Evolutionary conservation across 2,888 invertebrate genomes (phyloP).

Genomic region (Eilema depressum): DNA sequence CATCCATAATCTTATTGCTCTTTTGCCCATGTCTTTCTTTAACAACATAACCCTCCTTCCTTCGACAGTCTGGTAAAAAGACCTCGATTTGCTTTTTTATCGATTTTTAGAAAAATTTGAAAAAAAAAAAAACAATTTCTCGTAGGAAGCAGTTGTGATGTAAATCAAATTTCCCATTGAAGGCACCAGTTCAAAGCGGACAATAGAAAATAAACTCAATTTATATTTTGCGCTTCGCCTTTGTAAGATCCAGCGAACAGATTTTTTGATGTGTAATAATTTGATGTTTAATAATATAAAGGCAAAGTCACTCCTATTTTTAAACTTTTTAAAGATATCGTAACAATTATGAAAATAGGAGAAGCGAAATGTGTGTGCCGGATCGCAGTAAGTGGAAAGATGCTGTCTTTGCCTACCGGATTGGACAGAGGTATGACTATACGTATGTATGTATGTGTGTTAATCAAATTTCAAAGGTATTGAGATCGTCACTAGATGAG

Average conservation of each 20-base stretch:
- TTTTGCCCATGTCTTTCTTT: too few species aligned
- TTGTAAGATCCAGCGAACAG: neutral
- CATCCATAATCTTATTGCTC: too few species aligned
- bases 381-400: too few species aligned
- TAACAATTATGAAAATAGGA: too few species aligned
- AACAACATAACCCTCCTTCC: too few species aligned
- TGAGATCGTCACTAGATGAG: neutral
- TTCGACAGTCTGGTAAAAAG: too few species aligned
- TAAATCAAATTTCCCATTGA: neutral
- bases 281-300: neutral
- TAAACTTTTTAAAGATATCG: too few species aligned
- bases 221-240: slow-evolving; percentile 2
- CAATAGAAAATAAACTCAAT: neutral
- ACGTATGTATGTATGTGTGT: too few species aligned
- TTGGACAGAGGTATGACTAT: too few species aligned
- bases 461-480: neutral
- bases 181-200: neutral
- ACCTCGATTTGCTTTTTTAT: neutral
- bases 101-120: neutral
- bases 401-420: too few species aligned
- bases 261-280: neutral
- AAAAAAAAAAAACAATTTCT: neutral
- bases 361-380: too few species aligned
- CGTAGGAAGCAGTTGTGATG: neutral
- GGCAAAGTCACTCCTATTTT: neutral